Evolutionary conservation across 2,797 vertebrate genomes (phyloP).

Genomic region (Philypnodon macrostomus): DNA sequence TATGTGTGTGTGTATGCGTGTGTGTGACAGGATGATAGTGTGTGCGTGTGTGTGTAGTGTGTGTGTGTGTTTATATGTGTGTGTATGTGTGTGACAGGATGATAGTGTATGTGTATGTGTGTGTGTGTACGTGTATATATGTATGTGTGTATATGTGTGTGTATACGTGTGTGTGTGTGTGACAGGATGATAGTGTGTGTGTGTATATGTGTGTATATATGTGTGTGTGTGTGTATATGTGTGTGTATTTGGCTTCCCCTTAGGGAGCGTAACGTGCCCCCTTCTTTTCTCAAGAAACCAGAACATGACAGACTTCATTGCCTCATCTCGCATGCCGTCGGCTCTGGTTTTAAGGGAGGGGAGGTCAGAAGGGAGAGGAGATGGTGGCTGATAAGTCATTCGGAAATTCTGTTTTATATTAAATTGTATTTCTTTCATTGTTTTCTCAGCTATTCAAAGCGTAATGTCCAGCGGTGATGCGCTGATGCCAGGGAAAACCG

Average conservation of each 20-base stretch:
- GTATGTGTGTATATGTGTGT: no score
- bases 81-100: conserved; percentile 13
- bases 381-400: conserved; percentile 22
- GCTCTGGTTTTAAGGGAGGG: conserved; percentile 11
- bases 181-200: conserved; percentile 21
- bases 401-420: conserved; percentile 3
- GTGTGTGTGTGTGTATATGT: conserved; percentile 11
- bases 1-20: conserved; percentile 9
- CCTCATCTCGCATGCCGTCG: conserved; percentile 52
- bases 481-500: conserved; percentile 84
- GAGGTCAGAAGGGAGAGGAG: conserved; percentile 7
- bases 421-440: neutral
- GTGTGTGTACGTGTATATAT: no score
- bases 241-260: conserved; percentile 15
- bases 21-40: conserved; percentile 20
- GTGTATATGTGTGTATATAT: no score
- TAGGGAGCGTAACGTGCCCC: conserved; percentile 29
- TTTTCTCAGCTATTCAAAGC: conserved; percentile 88
- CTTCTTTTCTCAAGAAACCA: conserved; percentile 16
- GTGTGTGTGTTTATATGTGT: no score
- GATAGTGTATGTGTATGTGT: conserved; percentile 18
- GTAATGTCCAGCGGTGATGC: conserved; percentile 90
- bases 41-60: conserved; percentile 8
- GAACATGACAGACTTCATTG: conserved; percentile 51
- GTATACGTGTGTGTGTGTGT: no score